A percentile compares a stretch with the other conserved stretches of the same genome.
Evolutionary conservation across 2,113 vertebrate species (phyloP).

Genomic region (Nothoprocta pentlandii): DNA sequence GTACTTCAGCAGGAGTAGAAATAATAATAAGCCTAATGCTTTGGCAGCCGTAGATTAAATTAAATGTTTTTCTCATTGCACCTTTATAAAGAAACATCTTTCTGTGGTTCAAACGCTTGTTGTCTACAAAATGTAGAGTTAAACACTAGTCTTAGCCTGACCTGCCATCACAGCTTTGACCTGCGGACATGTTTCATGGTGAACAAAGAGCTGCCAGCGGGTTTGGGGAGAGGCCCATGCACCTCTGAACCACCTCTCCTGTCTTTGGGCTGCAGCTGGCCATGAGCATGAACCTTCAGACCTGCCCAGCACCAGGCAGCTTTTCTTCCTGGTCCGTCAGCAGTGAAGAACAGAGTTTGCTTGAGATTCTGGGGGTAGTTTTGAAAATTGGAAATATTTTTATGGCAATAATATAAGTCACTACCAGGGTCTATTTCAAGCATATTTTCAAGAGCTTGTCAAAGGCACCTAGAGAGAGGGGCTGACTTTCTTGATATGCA

Average conservation of each 20-base stretch:
- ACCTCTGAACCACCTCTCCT: background rate
- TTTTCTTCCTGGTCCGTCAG: background rate
- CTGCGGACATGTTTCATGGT: background rate
- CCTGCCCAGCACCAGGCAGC: background rate
- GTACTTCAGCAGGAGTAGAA: background rate
- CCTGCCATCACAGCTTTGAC: background rate
- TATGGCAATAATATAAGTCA: background rate
- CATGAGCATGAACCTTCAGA: background rate
- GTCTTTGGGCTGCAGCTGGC: accelerated
- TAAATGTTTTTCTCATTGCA: background rate
- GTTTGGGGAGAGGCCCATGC: background rate
- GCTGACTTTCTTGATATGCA: background rate
- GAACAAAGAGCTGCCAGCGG: background rate
- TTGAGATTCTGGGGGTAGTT: background rate
- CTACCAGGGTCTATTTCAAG: background rate
- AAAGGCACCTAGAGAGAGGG: background rate
- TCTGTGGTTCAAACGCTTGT: background rate
- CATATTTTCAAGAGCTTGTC: background rate
- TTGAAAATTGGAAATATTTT: background rate
- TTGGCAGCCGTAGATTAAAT: background rate
- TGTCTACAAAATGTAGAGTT: background rate
- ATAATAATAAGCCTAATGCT: background rate
- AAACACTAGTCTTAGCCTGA: background rate
- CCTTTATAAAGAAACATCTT: background rate
- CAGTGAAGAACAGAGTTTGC: background rate